Evolutionary conservation across 23 tunicate species (phyloP).

Genomic region (Halocynthia aurantium): DNA sequence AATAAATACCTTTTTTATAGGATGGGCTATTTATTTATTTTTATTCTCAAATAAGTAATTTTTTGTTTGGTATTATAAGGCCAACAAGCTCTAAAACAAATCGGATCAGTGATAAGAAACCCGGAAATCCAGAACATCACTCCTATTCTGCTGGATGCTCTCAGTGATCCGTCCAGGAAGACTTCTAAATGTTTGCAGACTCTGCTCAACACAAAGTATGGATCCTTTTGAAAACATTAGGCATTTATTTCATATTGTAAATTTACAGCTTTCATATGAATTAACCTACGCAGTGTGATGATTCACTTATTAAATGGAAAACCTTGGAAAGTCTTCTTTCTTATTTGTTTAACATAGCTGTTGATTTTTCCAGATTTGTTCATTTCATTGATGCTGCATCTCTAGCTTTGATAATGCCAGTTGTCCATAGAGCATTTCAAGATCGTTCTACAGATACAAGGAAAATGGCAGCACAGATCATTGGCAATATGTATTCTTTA

Average conservation of each 20-base stretch:
- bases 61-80: constrained; percentile 23
- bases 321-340: not conserved
- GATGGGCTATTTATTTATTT: not conserved
- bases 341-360: not conserved
- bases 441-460: constrained; percentile 82
- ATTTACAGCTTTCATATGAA: too few species aligned
- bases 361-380: constrained; percentile 47
- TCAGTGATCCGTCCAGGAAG: constrained; percentile 58
- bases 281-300: too few species aligned
- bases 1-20: not conserved
- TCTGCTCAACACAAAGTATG: constrained; percentile 83
- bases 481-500: constrained; percentile 93
- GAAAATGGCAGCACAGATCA: constrained; percentile 96
- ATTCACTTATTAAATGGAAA: not conserved
- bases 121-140: constrained; percentile 81
- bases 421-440: constrained; percentile 78
- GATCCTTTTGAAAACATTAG: not conserved
- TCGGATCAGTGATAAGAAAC: constrained; percentile 87
- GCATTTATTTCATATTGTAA: too few species aligned
- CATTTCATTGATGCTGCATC: constrained; percentile 97
- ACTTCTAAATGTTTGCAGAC: constrained; percentile 56
- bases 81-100: constrained; percentile 78
- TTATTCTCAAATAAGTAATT: too few species aligned
- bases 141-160: constrained; percentile 38
- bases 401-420: constrained; percentile 91